phyloP scores from a whole-genome alignment of 2,888 invertebrate genomes.

The Drosophila putrida region DNA sequence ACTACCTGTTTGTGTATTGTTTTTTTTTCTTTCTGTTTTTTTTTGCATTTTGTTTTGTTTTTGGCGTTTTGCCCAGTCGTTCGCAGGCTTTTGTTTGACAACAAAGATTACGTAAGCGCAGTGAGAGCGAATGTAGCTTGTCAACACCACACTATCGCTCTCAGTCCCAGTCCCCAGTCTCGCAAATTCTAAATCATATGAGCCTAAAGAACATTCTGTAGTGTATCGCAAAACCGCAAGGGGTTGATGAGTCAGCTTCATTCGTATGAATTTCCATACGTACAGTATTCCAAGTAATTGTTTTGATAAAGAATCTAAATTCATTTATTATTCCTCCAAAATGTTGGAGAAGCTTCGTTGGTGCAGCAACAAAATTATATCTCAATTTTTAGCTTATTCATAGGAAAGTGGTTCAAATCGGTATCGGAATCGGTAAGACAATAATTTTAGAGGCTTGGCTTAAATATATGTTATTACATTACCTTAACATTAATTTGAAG shows the following conservation, averaged over 20 bases:
- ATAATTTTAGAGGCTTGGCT: no score
- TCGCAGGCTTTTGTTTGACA: constrained; percentile 68
- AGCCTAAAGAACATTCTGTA: constrained; percentile 8
- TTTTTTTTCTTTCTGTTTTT: constrained; percentile 6
- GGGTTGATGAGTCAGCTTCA: constrained; percentile 39
- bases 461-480: no score
- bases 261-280: not conserved
- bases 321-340: not conserved
- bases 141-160: constrained; percentile 24
- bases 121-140: constrained; percentile 12
- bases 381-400: no score
- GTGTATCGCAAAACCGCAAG: constrained; percentile 7
- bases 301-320: not conserved
- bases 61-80: constrained; percentile 54
- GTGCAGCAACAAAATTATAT: no score
- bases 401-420: no score
- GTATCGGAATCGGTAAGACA: no score
- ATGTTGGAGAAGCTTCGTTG: no score
- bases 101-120: constrained; percentile 73
- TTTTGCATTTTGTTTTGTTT: constrained; percentile 32
- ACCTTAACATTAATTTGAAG: no score
- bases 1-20: constrained; percentile 32
- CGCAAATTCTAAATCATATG: not conserved
- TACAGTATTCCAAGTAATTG: not conserved
- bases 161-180: not conserved